These are phyloP conservation scores for Pseudococcus viburni DNA, from an alignment of 2,888 invertebrate genomes.

Conservation along the genomic window DNA sequence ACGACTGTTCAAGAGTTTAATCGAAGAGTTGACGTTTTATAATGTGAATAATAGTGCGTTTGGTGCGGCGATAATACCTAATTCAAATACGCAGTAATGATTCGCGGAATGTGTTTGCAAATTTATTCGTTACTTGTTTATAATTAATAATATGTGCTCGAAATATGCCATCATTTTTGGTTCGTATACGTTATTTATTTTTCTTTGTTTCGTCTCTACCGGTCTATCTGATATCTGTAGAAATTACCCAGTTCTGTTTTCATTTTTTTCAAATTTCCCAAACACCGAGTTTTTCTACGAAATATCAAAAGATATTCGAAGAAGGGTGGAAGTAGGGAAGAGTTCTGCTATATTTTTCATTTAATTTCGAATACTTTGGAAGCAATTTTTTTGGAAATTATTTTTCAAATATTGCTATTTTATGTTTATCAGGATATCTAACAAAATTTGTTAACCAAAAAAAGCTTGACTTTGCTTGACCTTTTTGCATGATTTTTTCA, in stretches of 20 bases:
- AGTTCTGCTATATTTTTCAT: too few relatives aligned
- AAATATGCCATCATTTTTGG: constrained; percentile 64
- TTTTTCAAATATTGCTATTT: too few relatives aligned
- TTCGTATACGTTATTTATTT: constrained; percentile 56
- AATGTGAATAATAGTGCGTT: constrained; percentile 28
- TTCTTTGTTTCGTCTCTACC: constrained; percentile 5
- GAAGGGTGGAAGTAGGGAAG: too few relatives aligned
- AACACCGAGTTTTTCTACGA: background rate
- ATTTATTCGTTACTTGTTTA: constrained; percentile 40
- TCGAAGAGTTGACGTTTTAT: constrained; percentile 40
- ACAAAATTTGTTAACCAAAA: too few relatives aligned
- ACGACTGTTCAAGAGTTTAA: constrained; percentile 58
- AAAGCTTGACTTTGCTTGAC: too few relatives aligned
- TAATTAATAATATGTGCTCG: constrained; percentile 61
- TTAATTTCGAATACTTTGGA: too few relatives aligned
- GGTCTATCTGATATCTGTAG: background rate
- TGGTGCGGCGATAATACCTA: background rate
- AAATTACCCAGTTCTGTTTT: background rate
- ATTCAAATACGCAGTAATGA: constrained; percentile 32
- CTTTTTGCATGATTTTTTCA: too few relatives aligned
- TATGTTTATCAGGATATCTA: too few relatives aligned
- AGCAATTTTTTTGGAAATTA: too few relatives aligned
- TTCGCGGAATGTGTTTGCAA: constrained; percentile 37
- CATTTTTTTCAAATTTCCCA: background rate
- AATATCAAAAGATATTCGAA: background rate